A percentile compares a stretch with the other conserved stretches of the same genome.
These are phyloP conservation scores for Hipposideros armiger DNA, from an alignment of 2,113 vertebrate genomes.

Conservation along the genomic window DNA sequence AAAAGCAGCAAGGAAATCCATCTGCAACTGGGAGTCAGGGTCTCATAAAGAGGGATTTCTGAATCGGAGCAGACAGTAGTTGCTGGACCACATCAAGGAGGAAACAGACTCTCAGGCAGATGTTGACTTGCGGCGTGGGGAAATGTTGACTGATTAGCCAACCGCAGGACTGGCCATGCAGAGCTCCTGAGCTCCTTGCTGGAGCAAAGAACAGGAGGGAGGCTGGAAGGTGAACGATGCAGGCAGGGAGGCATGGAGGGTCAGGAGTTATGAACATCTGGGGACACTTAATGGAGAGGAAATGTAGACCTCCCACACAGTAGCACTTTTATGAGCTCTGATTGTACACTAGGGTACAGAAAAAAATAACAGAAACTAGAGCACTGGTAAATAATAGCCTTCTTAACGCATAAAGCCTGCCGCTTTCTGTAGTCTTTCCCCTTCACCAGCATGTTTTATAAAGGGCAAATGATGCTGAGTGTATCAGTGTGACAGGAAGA, in stretches of 20 bases:
- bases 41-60: conserved; percentile 56
- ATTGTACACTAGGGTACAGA: conserved; percentile 70
- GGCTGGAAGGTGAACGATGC: conserved; percentile 5
- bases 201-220: background rate
- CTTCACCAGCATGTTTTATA: background rate
- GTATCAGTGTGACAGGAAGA: background rate
- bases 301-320: conserved; percentile 79
- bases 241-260: background rate
- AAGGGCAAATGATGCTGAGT: background rate
- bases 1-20: conserved; percentile 59
- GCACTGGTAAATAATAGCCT: conserved; percentile 36
- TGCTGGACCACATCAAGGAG: conserved; percentile 55
- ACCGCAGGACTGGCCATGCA: background rate
- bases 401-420: conserved; percentile 36
- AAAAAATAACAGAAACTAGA: conserved; percentile 69
- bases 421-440: background rate
- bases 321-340: conserved; percentile 79
- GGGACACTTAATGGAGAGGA: conserved; percentile 75
- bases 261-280: conserved; percentile 74
- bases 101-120: conserved; percentile 24
- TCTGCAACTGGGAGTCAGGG: background rate
- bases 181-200: background rate
- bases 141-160: conserved; percentile 47
- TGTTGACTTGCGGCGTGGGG: accelerated
- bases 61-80: conserved; percentile 54